Percentiles rank a stretch among this genome's conserved stretches.
Evolutionary conservation across 2,797 vertebrate genomes (phyloP).

Genomic region (Gephyroberyx darwinii): DNA sequence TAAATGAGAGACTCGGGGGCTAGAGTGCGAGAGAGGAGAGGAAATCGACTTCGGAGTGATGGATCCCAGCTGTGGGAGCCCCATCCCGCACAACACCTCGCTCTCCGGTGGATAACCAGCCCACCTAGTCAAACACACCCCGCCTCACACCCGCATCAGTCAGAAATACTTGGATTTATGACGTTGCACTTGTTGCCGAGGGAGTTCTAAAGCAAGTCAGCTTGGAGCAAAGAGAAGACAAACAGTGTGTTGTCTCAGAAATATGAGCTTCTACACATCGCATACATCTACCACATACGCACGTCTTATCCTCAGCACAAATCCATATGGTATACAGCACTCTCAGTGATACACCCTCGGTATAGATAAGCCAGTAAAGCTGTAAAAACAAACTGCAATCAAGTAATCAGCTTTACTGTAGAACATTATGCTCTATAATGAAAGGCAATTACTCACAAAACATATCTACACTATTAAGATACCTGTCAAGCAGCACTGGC

Average conservation of each 20-base stretch:
- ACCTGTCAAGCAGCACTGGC: not conserved
- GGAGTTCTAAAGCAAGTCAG: conserved; percentile 33
- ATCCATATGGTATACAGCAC: conserved; percentile 30
- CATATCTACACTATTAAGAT: no score
- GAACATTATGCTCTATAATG: conserved; percentile 12
- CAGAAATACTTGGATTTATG: conserved; percentile 49
- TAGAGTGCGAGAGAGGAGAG: not conserved
- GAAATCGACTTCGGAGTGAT: conserved; percentile 32
- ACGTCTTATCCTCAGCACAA: not conserved
- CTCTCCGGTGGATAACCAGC: conserved; percentile 44
- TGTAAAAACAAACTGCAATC: conserved; percentile 4
- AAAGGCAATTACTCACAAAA: conserved; percentile 5
- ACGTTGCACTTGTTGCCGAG: conserved; percentile 49
- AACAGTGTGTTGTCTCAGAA: conserved; percentile 29
- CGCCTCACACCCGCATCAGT: conserved; percentile 47
- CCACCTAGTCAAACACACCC: conserved; percentile 54
- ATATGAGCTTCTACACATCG: conserved; percentile 29
- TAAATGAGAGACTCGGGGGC: not conserved
- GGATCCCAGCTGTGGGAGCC: conserved; percentile 60
- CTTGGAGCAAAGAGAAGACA: conserved; percentile 31
- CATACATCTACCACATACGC: conserved; percentile 14
- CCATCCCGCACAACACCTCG: conserved; percentile 45
- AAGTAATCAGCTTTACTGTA: not conserved
- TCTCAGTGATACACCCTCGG: conserved; percentile 23
- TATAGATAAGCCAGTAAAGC: not conserved